Base-by-base conservation (phyloP, 2,113 vertebrate species). In the Gasterosteus aculeatus region DNA sequence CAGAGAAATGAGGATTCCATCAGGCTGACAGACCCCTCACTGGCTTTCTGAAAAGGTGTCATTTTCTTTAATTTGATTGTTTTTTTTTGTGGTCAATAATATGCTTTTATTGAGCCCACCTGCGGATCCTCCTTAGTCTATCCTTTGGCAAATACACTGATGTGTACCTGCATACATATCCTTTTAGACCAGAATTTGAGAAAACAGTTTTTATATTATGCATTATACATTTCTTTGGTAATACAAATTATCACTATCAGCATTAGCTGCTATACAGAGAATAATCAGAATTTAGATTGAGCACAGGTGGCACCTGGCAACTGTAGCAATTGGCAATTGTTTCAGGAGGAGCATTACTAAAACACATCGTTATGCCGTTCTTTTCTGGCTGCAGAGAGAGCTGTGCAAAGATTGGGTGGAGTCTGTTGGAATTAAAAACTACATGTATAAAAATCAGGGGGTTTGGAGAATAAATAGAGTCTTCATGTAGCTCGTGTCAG, bases 61-160 rank as follows among this genome's bases (percentile, higher is more conserved):
- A 92, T 93, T 89, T 93, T 74, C 88, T 92, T 91, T 93, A 90
- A 93, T 92, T 93, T 94, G 91, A 94, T 94, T 94, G 92, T 92
- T 90, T 86, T 90, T 89, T 69, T 69, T 54, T 68, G 71, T 78
- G 79, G 85, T 77, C 85, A 90, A 89, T 93, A 93, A 91, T 89
- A 92, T 86, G 77, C 83, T 88, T 90, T 93, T 91, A 91, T 93
- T 92, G 73, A 87, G 88, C 85, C 88, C 88, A 85, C 89, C 86
- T 87, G 85, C 71, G 1, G 89, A 79, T 83, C 72, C 76, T 70
- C 60, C 19, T 69, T 64, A 26, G 38, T 49, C 72, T 67, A 54
- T 69, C 84, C 75, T 69, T 74, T 59, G 4, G 76, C 70, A 86
- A 73, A 88, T 65, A 75, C 7, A 58, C 57, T 78, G 58, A 70